Conservation (phyloP, 2,888 invertebrate genomes). For the Stomorhina lunata region DNA sequence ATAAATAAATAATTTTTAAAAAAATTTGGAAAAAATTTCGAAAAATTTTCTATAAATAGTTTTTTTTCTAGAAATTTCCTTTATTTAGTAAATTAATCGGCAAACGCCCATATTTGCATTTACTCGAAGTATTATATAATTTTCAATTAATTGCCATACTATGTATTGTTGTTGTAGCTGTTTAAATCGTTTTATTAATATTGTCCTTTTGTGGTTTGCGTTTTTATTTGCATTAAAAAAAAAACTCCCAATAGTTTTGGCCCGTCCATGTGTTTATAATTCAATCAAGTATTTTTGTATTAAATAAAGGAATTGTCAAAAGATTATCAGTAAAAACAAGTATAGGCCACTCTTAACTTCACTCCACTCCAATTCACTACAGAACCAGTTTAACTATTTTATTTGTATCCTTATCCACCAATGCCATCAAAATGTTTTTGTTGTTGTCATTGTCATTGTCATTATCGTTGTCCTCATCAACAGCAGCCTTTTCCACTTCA, state of each 20-base stretch:
- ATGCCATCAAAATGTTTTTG: conserved; percentile 38
- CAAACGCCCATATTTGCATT: no score
- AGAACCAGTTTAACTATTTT: conserved; percentile 12
- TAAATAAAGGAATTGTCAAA: conserved; percentile 49
- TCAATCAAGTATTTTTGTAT: conserved; percentile 62
- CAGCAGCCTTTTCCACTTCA: conserved; percentile 57
- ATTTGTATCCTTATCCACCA: conserved; percentile 5
- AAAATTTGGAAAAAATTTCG: no score
- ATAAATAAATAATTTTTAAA: no score
- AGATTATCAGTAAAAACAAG: conserved; percentile 48
- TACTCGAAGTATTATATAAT: no score
- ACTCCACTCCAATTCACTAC: background rate
- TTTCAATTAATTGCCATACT: background rate
- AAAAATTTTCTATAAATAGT: no score
- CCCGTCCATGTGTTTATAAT: conserved; percentile 44
- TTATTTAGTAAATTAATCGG: no score
- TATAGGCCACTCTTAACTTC: conserved; percentile 24
- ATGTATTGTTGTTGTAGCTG: background rate
- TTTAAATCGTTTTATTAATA: background rate
- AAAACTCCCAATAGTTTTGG: conserved; percentile 1
- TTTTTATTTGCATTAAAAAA: background rate
- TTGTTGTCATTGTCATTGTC: conserved; percentile 15
- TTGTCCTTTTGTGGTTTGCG: conserved; percentile 14
- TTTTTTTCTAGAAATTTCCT: no score
- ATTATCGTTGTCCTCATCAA: conserved; percentile 37